phyloP scores from a whole-genome alignment of 2,888 invertebrate genomes.

The Aleiodes alternator region DNA sequence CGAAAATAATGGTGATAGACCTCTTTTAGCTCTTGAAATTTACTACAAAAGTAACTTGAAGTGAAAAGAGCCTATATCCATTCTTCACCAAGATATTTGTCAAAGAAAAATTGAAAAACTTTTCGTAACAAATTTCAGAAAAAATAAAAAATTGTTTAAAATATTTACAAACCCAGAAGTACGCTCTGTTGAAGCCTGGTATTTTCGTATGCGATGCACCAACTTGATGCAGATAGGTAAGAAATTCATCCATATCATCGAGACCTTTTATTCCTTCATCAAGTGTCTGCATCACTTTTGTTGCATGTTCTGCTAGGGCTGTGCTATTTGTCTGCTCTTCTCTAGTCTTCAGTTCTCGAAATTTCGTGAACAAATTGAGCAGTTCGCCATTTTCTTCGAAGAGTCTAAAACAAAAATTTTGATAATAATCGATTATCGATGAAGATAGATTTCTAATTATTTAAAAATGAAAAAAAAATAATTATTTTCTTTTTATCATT shows the following conservation, averaged over 20 bases:
- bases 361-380: conserved; percentile 87
- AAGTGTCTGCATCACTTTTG: conserved; percentile 91
- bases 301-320: conserved; percentile 91
- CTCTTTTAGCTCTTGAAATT: too few species aligned
- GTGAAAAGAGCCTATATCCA: too few species aligned
- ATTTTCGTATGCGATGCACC: conserved; percentile 90
- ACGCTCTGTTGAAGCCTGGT: conserved; percentile 89
- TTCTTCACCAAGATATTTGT: neutral
- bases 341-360: conserved; percentile 85
- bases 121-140: neutral
- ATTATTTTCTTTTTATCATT: too few species aligned
- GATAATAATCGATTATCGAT: too few species aligned
- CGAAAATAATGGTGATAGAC: too few species aligned
- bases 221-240: conserved; percentile 87
- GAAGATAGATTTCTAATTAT: too few species aligned
- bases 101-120: too few species aligned
- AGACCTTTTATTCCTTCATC: conserved; percentile 92
- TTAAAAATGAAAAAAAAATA: too few species aligned
- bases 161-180: conserved; percentile 87
- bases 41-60: too few species aligned
- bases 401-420: conserved; percentile 78
- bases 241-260: conserved; percentile 90
- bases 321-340: conserved; percentile 88
- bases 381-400: conserved; percentile 91
- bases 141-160: conserved; percentile 51